Evolutionary conservation across 2,888 invertebrate genomes (phyloP).

Genomic region (Sminthurinus aureus): DNA sequence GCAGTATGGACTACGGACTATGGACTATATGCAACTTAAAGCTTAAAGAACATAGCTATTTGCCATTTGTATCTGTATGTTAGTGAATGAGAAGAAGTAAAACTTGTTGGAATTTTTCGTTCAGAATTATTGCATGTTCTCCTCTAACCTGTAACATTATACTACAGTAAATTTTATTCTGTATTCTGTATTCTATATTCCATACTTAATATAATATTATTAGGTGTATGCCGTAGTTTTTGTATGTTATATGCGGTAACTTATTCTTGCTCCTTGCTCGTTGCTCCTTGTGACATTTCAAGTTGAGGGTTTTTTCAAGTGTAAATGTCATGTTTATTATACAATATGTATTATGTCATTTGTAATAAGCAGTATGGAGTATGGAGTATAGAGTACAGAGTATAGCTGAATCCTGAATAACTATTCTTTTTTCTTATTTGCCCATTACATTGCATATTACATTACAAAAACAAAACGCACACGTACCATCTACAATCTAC

Average conservation of each 20-base stretch:
- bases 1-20: no score
- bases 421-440: no score
- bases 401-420: no score
- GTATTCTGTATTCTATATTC: no score
- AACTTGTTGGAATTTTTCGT: constrained; percentile 25
- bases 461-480: no score
- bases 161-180: background rate
- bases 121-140: constrained; percentile 16
- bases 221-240: background rate
- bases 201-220: no score
- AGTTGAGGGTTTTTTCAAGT: background rate
- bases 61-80: no score
- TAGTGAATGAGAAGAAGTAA: constrained; percentile 1
- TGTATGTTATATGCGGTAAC: background rate
- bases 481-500: no score
- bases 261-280: background rate
- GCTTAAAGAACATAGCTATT: no score
- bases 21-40: no score
- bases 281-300: background rate
- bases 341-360: no score
- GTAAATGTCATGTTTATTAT: background rate
- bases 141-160: background rate
- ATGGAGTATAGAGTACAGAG: background rate
- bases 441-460: no score
- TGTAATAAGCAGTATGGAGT: background rate